Conservation (phyloP, 2,888 invertebrate species). For the Patella ulyssiponensis region DNA sequence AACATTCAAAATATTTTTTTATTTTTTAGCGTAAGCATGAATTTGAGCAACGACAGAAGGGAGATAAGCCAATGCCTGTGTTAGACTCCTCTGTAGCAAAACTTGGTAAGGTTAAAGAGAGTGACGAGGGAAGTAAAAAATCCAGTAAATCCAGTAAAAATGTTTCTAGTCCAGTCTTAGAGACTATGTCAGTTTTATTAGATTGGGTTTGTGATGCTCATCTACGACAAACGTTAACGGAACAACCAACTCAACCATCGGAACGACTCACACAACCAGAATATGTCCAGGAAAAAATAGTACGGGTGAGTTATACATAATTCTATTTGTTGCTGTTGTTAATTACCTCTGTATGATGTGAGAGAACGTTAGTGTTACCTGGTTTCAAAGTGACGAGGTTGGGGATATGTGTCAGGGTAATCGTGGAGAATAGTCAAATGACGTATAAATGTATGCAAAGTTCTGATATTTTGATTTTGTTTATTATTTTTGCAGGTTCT, state of each 20-base stretch:
- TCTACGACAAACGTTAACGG: constrained; percentile 60
- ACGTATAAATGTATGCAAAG: no score
- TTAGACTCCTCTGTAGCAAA: constrained; percentile 42
- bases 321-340: neutral
- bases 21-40: constrained; percentile 59
- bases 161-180: constrained; percentile 45
- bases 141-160: neutral
- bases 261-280: constrained; percentile 56
- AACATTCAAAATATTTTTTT: no score
- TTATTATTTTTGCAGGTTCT: constrained; percentile 50
- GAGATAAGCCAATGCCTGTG: constrained; percentile 44
- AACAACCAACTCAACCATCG: constrained; percentile 59
- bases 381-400: no score
- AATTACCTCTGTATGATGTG: no score
- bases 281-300: constrained; percentile 63
- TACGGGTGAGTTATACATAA: constrained; percentile 53
- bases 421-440: no score
- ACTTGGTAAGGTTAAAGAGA: constrained; percentile 25
- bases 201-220: constrained; percentile 69
- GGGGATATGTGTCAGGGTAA: no score
- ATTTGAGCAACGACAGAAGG: constrained; percentile 58
- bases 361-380: no score
- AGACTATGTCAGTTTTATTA: constrained; percentile 61
- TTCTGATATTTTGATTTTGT: no score
- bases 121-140: neutral